phyloP scores from a whole-genome alignment of 1,140 invertebrate genomes.

The Pseudomyrmex sp. region DNA sequence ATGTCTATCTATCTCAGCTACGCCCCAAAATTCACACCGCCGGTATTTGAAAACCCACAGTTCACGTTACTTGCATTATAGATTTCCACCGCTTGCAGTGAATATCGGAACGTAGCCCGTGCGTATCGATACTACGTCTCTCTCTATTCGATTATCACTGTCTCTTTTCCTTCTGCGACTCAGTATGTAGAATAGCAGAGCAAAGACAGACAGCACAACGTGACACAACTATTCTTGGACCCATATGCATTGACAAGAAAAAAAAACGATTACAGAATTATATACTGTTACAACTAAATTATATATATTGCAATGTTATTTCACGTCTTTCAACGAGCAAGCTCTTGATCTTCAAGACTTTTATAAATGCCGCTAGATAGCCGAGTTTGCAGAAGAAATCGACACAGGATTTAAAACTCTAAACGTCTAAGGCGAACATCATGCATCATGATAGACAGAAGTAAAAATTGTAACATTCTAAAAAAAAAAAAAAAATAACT shows the following conservation, averaged over 20 bases:
- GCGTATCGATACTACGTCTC: not conserved
- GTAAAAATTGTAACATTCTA: conserved; percentile 2
- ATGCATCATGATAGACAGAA: conserved; percentile 54
- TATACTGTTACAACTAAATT: conserved; percentile 26
- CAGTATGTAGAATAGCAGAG: conserved; percentile 71
- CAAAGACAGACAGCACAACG: conserved; percentile 75
- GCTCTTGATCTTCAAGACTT: conserved; percentile 51
- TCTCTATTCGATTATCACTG: conserved; percentile 71
- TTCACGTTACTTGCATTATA: no score
- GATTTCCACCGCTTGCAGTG: no score
- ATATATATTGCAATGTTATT: conserved; percentile 23
- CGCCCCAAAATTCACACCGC: no score
- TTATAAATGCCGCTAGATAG: conserved; percentile 49
- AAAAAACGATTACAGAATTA: conserved; percentile 38
- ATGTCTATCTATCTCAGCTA: not conserved
- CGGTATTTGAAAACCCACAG: no score
- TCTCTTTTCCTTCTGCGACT: conserved; percentile 81
- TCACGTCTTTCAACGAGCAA: conserved; percentile 36
- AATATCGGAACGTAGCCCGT: no score
- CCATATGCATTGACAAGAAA: conserved; percentile 78
- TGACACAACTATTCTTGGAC: conserved; percentile 84
- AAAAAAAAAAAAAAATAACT: no score
- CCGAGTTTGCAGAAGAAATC: conserved; percentile 81
- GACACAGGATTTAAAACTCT: conserved; percentile 73
- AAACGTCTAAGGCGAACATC: conserved; percentile 44